Percentiles rank a stretch among this genome's conserved stretches.
phyloP scores from a whole-genome alignment of 30 jellyfish, hydroid and myxozoan genomes.

The Mastigias papua region DNA sequence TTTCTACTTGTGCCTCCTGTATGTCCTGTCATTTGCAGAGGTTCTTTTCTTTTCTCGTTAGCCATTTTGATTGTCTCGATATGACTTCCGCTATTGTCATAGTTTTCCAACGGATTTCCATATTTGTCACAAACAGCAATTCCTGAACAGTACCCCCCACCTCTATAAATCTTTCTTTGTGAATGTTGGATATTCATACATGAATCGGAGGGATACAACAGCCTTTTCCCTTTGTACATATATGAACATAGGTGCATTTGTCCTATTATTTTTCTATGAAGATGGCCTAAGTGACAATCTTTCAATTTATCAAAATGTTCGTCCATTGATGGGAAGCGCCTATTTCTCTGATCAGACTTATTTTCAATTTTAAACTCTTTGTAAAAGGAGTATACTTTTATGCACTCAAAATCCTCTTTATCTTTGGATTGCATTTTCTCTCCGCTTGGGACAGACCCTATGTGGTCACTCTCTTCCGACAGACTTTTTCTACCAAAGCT shows the following conservation, averaged over 20 bases:
- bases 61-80: background rate
- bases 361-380: background rate
- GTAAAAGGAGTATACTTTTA: too few relatives aligned
- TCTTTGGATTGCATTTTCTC: background rate
- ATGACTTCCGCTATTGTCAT: background rate
- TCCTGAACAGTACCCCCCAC: slow-evolving; percentile 31
- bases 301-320: background rate
- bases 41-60: background rate
- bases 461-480: background rate
- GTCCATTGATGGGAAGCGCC: background rate
- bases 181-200: background rate
- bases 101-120: background rate
- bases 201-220: background rate
- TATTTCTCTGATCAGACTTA: too few relatives aligned
- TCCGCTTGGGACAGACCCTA: background rate
- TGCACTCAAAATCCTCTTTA: background rate
- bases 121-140: background rate
- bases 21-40: background rate
- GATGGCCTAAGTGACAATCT: background rate
- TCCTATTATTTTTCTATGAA: background rate
- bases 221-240: background rate
- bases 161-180: slow-evolving; percentile 8
- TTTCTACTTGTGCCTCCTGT: background rate
- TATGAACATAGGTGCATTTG: background rate
- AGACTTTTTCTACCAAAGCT: background rate